These are phyloP conservation scores for Agonopterix arenella DNA, from an alignment of 2,888 invertebrate species.

Conservation along the genomic window DNA sequence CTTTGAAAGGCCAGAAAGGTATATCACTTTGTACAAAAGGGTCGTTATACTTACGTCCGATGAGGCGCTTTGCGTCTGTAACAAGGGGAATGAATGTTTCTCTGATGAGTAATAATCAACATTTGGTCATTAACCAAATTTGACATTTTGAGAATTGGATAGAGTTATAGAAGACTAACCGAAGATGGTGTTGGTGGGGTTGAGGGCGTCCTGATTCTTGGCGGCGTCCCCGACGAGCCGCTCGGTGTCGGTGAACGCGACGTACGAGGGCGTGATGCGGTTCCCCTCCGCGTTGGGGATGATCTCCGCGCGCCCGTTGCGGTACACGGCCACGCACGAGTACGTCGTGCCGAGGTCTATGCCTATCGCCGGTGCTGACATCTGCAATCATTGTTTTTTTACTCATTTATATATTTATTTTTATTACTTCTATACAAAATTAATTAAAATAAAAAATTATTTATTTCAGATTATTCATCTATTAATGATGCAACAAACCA, in stretches of 20 bases:
- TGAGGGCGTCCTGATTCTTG: constrained; percentile 76
- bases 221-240: constrained; percentile 17
- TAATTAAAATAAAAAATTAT: too few species aligned
- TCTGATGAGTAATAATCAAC: not conserved
- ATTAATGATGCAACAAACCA: too few species aligned
- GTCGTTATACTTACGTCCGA: not conserved
- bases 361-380: constrained; percentile 78
- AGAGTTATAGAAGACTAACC: constrained; percentile 34
- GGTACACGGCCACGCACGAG: constrained; percentile 80
- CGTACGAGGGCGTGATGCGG: constrained; percentile 21
- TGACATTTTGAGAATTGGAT: not conserved
- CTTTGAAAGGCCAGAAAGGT: too few species aligned
- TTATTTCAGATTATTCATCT: too few species aligned
- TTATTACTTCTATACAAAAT: too few species aligned
- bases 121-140: not conserved
- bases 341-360: constrained; percentile 81
- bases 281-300: constrained; percentile 72
- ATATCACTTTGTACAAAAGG: not conserved
- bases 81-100: not conserved
- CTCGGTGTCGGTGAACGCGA: constrained; percentile 44
- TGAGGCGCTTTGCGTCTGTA: not conserved
- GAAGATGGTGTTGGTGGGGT: constrained; percentile 89
- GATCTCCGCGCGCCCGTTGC: constrained; percentile 89
- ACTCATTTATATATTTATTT: too few species aligned
- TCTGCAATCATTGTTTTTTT: too few species aligned